Percentiles rank a stretch among this genome's conserved stretches.
These are phyloP conservation scores for Astropecten irregularis DNA, from an alignment of 53 echinoderm and acorn worm genomes.

Conservation along the genomic window DNA sequence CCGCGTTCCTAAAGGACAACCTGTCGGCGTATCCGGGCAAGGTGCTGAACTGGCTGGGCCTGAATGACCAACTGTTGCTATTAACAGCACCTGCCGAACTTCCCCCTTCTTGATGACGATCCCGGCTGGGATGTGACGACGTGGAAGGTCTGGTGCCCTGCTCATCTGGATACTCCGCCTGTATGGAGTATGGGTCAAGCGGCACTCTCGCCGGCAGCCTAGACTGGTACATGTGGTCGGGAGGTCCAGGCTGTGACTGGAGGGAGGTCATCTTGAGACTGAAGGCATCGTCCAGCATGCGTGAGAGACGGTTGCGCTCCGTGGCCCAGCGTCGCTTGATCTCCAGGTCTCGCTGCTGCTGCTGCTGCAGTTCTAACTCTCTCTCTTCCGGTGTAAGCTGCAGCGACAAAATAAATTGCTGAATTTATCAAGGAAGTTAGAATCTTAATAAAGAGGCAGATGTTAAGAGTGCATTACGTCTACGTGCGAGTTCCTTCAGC, in stretches of 20 bases:
- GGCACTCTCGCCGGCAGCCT: too few relatives aligned
- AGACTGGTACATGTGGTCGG: neutral
- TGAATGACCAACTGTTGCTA: neutral
- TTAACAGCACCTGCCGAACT: neutral
- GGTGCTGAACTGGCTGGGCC: neutral
- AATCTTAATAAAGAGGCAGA: neutral
- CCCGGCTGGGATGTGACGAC: neutral
- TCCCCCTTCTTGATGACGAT: neutral
- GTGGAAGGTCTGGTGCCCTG: constrained; percentile 1
- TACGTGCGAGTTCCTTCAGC: too few relatives aligned
- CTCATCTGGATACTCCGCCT: neutral
- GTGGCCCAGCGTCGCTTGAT: constrained; percentile 45
- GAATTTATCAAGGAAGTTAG: neutral
- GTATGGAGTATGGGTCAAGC: neutral
- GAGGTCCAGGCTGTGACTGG: neutral
- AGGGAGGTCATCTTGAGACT: constrained; percentile 23
- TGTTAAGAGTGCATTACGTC: too few relatives aligned
- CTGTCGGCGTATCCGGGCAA: constrained; percentile 14
- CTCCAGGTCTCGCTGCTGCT: constrained; percentile 36
- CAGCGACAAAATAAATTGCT: neutral
- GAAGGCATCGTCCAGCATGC: constrained; percentile 54
- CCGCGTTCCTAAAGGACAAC: neutral
- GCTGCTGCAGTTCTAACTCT: constrained; percentile 5
- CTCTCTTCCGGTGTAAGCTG: constrained; percentile 33
- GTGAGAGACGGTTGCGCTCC: constrained; percentile 40